phyloP scores from a whole-genome alignment of 2,113 vertebrate species.

The Probosciger aterrimus region DNA sequence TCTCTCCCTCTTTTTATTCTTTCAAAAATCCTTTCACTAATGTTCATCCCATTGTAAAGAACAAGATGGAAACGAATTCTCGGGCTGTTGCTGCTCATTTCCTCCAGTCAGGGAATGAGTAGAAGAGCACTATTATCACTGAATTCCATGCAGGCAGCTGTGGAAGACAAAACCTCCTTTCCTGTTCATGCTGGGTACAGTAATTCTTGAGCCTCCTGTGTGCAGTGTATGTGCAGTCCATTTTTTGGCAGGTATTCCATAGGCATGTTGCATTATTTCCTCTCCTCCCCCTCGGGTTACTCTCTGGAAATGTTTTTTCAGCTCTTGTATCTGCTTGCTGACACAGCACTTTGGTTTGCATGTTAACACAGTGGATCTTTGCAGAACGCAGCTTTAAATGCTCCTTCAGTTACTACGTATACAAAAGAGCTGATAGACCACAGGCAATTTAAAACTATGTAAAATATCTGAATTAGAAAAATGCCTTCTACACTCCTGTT shows the following conservation, averaged over 20 bases:
- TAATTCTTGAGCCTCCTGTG: slow-evolving; percentile 31
- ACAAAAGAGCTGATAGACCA: background rate
- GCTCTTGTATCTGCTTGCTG: slow-evolving; percentile 37
- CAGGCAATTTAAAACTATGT: background rate
- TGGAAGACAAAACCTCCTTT: slow-evolving; percentile 36
- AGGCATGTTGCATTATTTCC: slow-evolving; percentile 24
- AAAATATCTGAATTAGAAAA: background rate
- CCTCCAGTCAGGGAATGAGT: background rate
- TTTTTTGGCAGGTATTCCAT: slow-evolving; percentile 43
- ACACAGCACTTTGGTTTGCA: slow-evolving; percentile 3
- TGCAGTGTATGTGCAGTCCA: background rate
- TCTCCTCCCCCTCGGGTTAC: background rate
- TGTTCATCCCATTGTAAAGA: background rate
- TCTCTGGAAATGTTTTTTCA: slow-evolving; percentile 24
- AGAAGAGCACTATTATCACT: slow-evolving; percentile 8
- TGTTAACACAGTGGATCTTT: slow-evolving; percentile 21
- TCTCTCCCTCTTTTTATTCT: background rate
- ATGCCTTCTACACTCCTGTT: background rate
- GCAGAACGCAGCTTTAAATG: slow-evolving; percentile 38
- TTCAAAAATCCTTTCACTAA: background rate
- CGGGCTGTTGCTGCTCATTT: slow-evolving; percentile 1
- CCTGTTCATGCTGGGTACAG: background rate
- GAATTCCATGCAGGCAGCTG: slow-evolving; percentile 1
- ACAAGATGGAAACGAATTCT: background rate
- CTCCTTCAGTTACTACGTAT: background rate